Conservation (phyloP, 1,140 invertebrate genomes). For the Drosophila tropicalis region DNA sequence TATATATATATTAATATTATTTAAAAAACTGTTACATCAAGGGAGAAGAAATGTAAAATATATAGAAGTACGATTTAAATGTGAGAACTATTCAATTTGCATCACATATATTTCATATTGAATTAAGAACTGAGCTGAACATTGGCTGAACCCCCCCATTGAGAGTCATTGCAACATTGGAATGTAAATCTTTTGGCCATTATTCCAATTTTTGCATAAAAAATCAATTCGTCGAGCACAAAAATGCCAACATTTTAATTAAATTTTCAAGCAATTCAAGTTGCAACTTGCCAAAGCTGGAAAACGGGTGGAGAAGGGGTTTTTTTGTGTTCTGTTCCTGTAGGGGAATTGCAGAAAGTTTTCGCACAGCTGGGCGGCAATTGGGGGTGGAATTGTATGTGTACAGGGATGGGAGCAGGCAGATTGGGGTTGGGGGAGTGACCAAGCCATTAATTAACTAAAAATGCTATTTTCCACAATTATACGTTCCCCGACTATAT, state of each 20-base stretch:
- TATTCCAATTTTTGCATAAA: slow-evolving; percentile 29
- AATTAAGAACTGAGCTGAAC: slow-evolving; percentile 38
- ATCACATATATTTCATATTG: slow-evolving; percentile 53
- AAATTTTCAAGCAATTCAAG: slow-evolving; percentile 72
- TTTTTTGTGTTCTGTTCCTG: slow-evolving; percentile 2
- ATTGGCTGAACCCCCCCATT: slow-evolving; percentile 2
- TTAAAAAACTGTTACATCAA: too few relatives aligned
- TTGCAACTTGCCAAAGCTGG: slow-evolving; percentile 62
- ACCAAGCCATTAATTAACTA: slow-evolving; percentile 77
- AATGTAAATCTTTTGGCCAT: slow-evolving; percentile 12
- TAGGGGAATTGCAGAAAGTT: slow-evolving; percentile 60
- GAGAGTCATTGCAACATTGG: background rate
- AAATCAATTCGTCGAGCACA: slow-evolving; percentile 56
- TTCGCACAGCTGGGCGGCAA: slow-evolving; percentile 28
- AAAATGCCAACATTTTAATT: slow-evolving; percentile 75
- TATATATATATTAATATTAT: too few relatives aligned
- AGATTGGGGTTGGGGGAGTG: slow-evolving; percentile 1
- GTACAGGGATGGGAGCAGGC: background rate
- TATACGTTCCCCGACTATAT: slow-evolving; percentile 78
- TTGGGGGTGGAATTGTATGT: background rate
- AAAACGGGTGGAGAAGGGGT: slow-evolving; percentile 17
- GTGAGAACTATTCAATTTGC: slow-evolving; percentile 21
- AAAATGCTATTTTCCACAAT: slow-evolving; percentile 81
- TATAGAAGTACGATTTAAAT: slow-evolving; percentile 11
- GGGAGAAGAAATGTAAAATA: background rate